Evolutionary conservation across 1,140 invertebrate species (phyloP).

Genomic region (Zaprionus ornatus): DNA sequence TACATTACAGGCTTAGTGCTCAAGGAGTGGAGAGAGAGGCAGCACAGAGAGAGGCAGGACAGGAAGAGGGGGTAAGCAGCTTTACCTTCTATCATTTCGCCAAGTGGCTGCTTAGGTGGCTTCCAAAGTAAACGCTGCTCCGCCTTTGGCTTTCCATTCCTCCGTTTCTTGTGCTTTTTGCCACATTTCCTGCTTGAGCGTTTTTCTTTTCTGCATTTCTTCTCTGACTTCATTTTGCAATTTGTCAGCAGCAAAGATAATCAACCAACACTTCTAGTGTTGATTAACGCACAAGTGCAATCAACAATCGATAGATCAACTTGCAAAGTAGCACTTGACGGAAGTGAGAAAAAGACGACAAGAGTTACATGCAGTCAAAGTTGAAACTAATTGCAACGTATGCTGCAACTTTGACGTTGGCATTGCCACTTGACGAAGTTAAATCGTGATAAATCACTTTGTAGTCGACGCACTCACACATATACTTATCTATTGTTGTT

Average conservation of each 20-base stretch:
- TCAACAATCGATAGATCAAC: background rate
- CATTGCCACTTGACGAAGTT: constrained; percentile 59
- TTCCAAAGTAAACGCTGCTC: background rate
- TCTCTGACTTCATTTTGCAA: background rate
- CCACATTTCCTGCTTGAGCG: background rate
- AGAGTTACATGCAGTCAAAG: background rate
- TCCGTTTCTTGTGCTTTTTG: background rate
- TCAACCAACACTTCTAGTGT: background rate
- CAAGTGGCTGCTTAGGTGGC: background rate
- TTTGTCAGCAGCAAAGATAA: background rate
- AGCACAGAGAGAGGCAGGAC: background rate
- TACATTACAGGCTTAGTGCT: too few relatives aligned
- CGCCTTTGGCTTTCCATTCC: background rate
- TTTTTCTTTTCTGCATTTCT: background rate
- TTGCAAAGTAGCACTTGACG: background rate
- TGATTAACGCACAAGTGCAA: background rate
- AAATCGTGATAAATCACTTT: constrained; percentile 59
- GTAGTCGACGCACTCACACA: background rate
- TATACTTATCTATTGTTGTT: constrained; percentile 5
- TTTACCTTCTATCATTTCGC: background rate
- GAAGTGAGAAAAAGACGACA: background rate
- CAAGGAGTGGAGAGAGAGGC: too few relatives aligned
- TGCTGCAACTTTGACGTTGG: constrained; percentile 50
- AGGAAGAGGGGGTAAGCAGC: background rate
- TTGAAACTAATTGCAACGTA: constrained; percentile 66